Base-by-base conservation (phyloP, 2,888 invertebrate species). In the Habrosyne pyritoides region DNA sequence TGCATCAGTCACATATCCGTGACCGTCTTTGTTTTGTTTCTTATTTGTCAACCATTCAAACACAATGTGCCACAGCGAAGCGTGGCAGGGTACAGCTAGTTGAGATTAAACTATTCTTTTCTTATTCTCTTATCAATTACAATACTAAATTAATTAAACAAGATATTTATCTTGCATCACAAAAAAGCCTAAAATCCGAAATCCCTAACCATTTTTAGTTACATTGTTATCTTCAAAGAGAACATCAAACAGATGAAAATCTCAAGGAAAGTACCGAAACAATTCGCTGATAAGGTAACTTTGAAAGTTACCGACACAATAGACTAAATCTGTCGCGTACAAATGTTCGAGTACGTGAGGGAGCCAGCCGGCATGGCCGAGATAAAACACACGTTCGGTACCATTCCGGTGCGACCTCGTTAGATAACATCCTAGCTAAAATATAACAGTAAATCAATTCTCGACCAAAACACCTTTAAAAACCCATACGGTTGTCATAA, bases 161-260 rank as follows among this genome's bases (percentile, higher is more conserved):
- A 33, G 3, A 36, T 14, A 4, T 14, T 14, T n/a, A 36, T n/a
- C 36, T 36, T 36, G 2, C 36, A 42, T 42, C 7, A 18, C 7
- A 6, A n/a, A 42, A 6, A 36, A 0, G 4, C 33, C 18, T n/a
- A 8, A 18, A 49, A 63, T 24, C 61, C 51, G 53, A 47, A 24
- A 28, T 47, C 42, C n/a, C 6, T 5, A 8, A 6, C 33, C 52
- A 61, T 67, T 63, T 58, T 56, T 53, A 55, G 53, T 59, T 48
- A 57, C 52, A 63, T 59, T 58, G 56, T 63, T 63, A 52, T 62
- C 59, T 59, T 55, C 57, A 63, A 60, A 63, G 57, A 47, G 50
- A 55, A 58, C 30, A 60, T 53, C 53, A 30, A 50, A 48, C 48
- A 52, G 49, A 57, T 48, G 30, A 30, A 47, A 53, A 53, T 57